These are phyloP conservation scores for Callionymus lyra DNA, from an alignment of 2,113 vertebrate species.

Conservation along the genomic window DNA sequence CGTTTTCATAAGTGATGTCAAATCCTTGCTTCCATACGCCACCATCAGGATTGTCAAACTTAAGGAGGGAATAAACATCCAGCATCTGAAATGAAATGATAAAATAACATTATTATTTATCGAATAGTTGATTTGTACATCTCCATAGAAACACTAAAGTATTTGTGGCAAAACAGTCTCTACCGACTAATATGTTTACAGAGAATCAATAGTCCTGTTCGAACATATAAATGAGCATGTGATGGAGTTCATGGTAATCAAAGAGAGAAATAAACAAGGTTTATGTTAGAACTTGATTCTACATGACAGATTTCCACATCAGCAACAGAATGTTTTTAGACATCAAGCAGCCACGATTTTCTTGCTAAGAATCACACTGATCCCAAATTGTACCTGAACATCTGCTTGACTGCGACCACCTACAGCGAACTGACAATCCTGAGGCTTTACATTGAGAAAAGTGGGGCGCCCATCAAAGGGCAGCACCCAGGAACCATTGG, in stretches of 20 bases:
- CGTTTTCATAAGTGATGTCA: conserved; percentile 82
- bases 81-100: conserved; percentile 73
- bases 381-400: conserved; percentile 78
- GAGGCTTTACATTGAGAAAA: conserved; percentile 79
- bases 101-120: not conserved
- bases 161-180: too few relatives aligned
- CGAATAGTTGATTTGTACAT: too few relatives aligned
- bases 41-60: conserved; percentile 89
- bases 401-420: conserved; percentile 68
- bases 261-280: too few relatives aligned
- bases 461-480: conserved; percentile 79
- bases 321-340: too few relatives aligned
- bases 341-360: too few relatives aligned
- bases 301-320: too few relatives aligned
- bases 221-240: too few relatives aligned
- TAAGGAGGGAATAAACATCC: conserved; percentile 79
- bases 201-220: too few relatives aligned
- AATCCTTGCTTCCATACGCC: conserved; percentile 98
- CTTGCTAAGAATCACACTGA: too few relatives aligned
- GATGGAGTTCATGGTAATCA: rapidly evolving
- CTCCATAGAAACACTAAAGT: too few relatives aligned
- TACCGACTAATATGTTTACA: too few relatives aligned
- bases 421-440: conserved; percentile 86
- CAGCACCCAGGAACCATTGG: conserved; percentile 85
- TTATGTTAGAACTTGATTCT: too few relatives aligned